Percentiles rank a stretch among this genome's conserved stretches.
Evolutionary conservation across 2,113 vertebrate genomes (phyloP).

Genomic region (Varanus komodoensis): DNA sequence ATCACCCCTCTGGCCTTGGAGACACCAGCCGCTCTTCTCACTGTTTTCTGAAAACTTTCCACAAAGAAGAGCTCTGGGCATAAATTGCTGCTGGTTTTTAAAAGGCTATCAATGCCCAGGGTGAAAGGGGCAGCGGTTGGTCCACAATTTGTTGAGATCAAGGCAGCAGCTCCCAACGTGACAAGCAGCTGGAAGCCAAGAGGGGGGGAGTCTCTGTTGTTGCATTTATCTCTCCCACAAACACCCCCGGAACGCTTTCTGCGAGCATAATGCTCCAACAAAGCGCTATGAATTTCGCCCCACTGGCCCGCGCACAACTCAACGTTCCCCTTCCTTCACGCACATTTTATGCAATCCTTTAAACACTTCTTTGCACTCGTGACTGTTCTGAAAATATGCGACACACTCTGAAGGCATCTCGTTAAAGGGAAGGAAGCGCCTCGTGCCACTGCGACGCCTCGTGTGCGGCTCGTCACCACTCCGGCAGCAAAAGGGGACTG

Average conservation of each 20-base stretch:
- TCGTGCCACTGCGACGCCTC: not conserved
- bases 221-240: slow-evolving; percentile 39
- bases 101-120: too few relatives aligned
- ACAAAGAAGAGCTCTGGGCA: not conserved
- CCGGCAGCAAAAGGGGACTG: not conserved
- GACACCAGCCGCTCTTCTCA: too few relatives aligned
- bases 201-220: not conserved
- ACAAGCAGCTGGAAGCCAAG: not conserved
- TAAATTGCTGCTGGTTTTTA: too few relatives aligned
- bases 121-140: too few relatives aligned
- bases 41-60: too few relatives aligned
- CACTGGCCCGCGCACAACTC: not conserved
- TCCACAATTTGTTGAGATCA: slow-evolving; percentile 7
- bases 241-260: not conserved
- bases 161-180: not conserved
- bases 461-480: not conserved
- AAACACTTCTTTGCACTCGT: not conserved
- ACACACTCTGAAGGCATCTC: slow-evolving; percentile 6
- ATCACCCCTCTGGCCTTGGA: too few relatives aligned
- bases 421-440: slow-evolving; percentile 11
- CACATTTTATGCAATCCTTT: not conserved
- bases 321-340: not conserved
- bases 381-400: not conserved
- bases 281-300: not conserved
- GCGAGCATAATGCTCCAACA: slow-evolving; percentile 22